Evolutionary conservation across 1,140 invertebrate genomes (phyloP).

Genomic region (Heliconius hermathena): DNA sequence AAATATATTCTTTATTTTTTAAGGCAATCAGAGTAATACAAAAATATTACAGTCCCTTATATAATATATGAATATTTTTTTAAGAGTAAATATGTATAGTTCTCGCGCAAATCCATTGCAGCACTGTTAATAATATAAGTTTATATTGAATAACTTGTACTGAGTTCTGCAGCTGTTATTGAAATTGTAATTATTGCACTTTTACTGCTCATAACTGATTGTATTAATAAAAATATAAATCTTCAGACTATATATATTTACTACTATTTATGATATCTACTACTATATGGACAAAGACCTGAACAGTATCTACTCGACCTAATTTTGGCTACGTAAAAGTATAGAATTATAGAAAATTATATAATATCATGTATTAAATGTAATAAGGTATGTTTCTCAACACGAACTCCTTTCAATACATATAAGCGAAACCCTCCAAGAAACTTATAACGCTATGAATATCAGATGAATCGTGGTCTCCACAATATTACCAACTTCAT

Average conservation of each 20-base stretch:
- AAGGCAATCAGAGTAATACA: not conserved
- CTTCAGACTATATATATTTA: not conserved
- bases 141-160: not conserved
- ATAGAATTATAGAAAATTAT: too few relatives aligned
- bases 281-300: too few relatives aligned
- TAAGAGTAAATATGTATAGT: too few relatives aligned
- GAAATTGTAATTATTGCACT: too few relatives aligned
- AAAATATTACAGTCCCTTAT: not conserved
- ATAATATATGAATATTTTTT: not conserved
- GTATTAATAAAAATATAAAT: not conserved
- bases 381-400: not conserved
- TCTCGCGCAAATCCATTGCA: too few relatives aligned
- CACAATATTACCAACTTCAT: constrained; percentile 63
- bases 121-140: too few relatives aligned
- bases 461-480: constrained; percentile 57
- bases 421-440: not conserved
- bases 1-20: constrained; percentile 6
- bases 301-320: too few relatives aligned
- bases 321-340: too few relatives aligned
- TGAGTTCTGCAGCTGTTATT: not conserved
- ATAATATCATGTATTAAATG: not conserved
- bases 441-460: constrained; percentile 64
- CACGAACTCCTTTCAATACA: constrained; percentile 29
- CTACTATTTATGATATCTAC: not conserved
- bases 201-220: too few relatives aligned